Conservation (phyloP, 2,113 vertebrate genomes). For the Crocuta crocuta region DNA sequence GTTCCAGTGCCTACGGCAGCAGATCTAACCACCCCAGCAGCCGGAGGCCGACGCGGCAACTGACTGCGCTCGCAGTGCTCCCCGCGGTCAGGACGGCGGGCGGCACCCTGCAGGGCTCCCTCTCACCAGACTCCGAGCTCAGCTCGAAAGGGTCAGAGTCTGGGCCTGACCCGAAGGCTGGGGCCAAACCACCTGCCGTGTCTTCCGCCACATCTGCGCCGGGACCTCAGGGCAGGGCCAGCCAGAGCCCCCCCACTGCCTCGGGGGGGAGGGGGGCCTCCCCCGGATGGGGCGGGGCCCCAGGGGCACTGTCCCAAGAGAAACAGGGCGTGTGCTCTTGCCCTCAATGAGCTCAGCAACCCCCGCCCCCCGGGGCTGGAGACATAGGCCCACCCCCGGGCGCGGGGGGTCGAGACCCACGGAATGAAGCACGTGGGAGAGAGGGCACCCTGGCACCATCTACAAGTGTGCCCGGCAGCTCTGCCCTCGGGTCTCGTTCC, state of each 20-base stretch:
- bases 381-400: not conserved
- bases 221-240: not conserved
- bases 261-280: not conserved
- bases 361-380: too few species aligned
- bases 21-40: not conserved
- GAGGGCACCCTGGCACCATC: not conserved
- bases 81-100: not conserved
- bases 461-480: not conserved
- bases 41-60: not conserved
- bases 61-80: not conserved
- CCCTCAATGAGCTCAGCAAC: not conserved
- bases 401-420: not conserved
- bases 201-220: not conserved
- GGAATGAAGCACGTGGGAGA: rapidly evolving
- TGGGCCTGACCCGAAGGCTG: not conserved
- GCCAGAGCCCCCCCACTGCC: not conserved
- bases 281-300: not conserved
- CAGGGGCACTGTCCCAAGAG: not conserved
- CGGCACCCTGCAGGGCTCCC: not conserved
- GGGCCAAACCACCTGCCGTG: not conserved
- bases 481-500: not conserved
- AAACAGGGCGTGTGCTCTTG: not conserved
- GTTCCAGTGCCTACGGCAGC: not conserved
- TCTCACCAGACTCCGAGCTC: rapidly evolving
- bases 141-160: not conserved